A percentile compares a stretch with the other conserved stretches of the same genome.
phyloP scores from a whole-genome alignment of 2,797 vertebrate species.

The Chloroceryle amazona region DNA sequence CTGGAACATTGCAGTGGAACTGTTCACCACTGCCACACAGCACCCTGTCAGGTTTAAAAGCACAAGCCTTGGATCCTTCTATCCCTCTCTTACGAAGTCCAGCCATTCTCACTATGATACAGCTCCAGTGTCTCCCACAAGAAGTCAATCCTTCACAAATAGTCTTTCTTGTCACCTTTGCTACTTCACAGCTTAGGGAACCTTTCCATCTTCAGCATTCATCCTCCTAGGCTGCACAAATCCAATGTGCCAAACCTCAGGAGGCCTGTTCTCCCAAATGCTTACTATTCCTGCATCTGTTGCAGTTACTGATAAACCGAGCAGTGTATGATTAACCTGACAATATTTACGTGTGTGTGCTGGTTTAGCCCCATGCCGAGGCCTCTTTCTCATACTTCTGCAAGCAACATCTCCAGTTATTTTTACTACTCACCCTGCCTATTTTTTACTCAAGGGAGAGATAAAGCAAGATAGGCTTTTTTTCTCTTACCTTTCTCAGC shows the following conservation, averaged over 20 bases:
- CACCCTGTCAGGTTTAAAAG: neutral
- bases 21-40: neutral
- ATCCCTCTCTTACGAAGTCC: neutral
- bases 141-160: neutral
- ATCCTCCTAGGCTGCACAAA: neutral
- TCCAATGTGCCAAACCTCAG: neutral
- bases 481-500: neutral
- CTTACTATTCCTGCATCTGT: neutral
- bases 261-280: neutral
- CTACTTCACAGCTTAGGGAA: neutral
- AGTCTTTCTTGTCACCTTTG: neutral
- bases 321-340: neutral
- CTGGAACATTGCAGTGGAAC: neutral
- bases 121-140: neutral
- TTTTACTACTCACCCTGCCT: neutral
- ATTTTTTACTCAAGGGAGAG: neutral
- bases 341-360: neutral
- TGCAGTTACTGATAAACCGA: conserved; percentile 32
- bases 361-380: neutral
- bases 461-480: neutral
- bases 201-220: neutral
- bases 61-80: neutral
- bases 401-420: neutral
- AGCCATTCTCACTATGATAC: neutral
- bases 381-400: neutral